Conservation (phyloP, 1,140 invertebrate species). For the Nilaparvata lugens region DNA sequence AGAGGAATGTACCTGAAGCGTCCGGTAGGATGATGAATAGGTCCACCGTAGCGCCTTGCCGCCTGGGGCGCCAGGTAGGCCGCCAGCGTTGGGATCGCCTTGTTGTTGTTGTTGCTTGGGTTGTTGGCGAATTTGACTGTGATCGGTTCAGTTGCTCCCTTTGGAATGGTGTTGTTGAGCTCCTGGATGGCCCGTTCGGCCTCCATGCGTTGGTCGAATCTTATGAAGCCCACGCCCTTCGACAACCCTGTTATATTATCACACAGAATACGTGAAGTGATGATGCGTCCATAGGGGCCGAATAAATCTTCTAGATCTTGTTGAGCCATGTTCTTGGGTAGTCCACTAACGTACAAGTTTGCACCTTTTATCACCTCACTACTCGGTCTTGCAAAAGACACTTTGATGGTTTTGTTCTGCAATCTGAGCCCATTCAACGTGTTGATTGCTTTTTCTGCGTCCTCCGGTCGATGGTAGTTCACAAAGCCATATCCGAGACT, state of each 20-base stretch:
- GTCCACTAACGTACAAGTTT: slow-evolving; percentile 96
- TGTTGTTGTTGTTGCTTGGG: slow-evolving; percentile 82
- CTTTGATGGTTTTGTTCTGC: slow-evolving; percentile 99
- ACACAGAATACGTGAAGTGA: slow-evolving; percentile 96
- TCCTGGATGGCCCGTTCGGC: slow-evolving; percentile 97
- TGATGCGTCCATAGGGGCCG: slow-evolving; percentile 92
- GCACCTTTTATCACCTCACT: slow-evolving; percentile 99
- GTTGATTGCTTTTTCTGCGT: slow-evolving; percentile 96
- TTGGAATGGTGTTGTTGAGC: slow-evolving; percentile 93
- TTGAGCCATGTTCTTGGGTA: slow-evolving; percentile 97
- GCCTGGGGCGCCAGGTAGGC: slow-evolving; percentile 82
- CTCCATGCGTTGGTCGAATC: slow-evolving; percentile 95
- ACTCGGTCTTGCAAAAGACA: slow-evolving; percentile 95
- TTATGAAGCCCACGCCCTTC: slow-evolving; percentile 98
- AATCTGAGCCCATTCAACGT: slow-evolving; percentile 92
- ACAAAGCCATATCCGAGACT: slow-evolving; percentile 99
- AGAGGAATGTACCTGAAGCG: slow-evolving; percentile 80
- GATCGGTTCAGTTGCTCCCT: slow-evolving; percentile 91
- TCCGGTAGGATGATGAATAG: slow-evolving; percentile 85
- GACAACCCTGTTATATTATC: slow-evolving; percentile 67
- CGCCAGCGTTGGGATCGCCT: slow-evolving; percentile 81
- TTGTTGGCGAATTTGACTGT: slow-evolving; percentile 99
- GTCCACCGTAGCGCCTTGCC: slow-evolving; percentile 76
- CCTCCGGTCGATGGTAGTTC: slow-evolving; percentile 93
- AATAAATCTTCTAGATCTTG: slow-evolving; percentile 94